Conservation (phyloP, 2,797 vertebrate genomes). For the Clamator glandarius region DNA sequence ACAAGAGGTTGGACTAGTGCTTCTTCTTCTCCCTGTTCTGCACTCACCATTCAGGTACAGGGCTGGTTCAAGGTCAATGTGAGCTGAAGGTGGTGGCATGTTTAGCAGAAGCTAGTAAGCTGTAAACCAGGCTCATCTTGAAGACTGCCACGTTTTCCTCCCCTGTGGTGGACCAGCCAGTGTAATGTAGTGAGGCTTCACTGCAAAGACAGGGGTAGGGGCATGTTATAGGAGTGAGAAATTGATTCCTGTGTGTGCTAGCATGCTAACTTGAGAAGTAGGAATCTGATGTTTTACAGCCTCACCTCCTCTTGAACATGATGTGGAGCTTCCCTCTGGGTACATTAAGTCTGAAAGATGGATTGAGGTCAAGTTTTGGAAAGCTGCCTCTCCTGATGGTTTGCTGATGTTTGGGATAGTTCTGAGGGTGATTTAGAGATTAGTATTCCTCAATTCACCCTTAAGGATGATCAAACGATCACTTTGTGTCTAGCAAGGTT, state of each 20-base stretch:
- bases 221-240: background rate
- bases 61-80: background rate
- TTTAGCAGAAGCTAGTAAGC: background rate
- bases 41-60: background rate
- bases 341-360: background rate
- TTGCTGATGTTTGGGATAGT: background rate
- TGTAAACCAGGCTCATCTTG: background rate
- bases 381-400: background rate
- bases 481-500: background rate
- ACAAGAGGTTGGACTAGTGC: background rate
- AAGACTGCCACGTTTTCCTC: background rate
- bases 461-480: background rate
- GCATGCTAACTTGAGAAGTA: background rate
- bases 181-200: background rate
- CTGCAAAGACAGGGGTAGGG: background rate
- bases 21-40: background rate
- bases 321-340: background rate
- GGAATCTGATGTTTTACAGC: background rate
- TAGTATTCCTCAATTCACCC: background rate
- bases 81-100: accelerated
- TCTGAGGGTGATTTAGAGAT: background rate
- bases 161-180: background rate
- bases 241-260: background rate
- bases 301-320: background rate
- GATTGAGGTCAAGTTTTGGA: background rate